Evolutionary conservation across 1,140 invertebrate species (phyloP).

Genomic region (Hyles vespertilio): DNA sequence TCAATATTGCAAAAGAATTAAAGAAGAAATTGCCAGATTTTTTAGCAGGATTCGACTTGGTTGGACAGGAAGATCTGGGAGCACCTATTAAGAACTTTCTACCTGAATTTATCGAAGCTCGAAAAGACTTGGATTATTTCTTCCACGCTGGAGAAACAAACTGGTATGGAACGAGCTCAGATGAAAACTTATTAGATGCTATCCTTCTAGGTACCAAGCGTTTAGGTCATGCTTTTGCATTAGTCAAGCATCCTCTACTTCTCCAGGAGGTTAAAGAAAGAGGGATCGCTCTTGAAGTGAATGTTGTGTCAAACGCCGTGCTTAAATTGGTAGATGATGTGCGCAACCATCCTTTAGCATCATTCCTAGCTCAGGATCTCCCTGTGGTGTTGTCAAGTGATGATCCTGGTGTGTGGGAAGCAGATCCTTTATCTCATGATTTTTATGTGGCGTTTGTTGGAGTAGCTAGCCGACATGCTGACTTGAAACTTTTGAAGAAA

Average conservation of each 20-base stretch:
- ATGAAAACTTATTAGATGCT: conserved; percentile 87
- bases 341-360: conserved; percentile 86
- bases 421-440: conserved; percentile 84
- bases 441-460: conserved; percentile 89
- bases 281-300: conserved; percentile 87
- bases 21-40: conserved; percentile 74
- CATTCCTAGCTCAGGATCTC: conserved; percentile 79
- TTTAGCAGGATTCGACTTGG: conserved; percentile 85
- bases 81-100: conserved; percentile 78
- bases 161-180: conserved; percentile 79
- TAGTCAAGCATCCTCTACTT: conserved; percentile 85
- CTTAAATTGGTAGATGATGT: conserved; percentile 84
- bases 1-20: conserved; percentile 70
- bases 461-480: conserved; percentile 82
- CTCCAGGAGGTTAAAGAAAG: conserved; percentile 78
- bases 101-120: conserved; percentile 71
- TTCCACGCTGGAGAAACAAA: conserved; percentile 91
- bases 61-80: conserved; percentile 84
- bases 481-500: conserved; percentile 86
- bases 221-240: conserved; percentile 80
- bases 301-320: conserved; percentile 88
- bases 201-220: conserved; percentile 83
- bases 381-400: conserved; percentile 82
- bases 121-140: conserved; percentile 79
- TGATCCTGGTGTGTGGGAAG: conserved; percentile 87